Conservation (phyloP, 2,113 vertebrate genomes). For the Quiscalus mexicanus region DNA sequence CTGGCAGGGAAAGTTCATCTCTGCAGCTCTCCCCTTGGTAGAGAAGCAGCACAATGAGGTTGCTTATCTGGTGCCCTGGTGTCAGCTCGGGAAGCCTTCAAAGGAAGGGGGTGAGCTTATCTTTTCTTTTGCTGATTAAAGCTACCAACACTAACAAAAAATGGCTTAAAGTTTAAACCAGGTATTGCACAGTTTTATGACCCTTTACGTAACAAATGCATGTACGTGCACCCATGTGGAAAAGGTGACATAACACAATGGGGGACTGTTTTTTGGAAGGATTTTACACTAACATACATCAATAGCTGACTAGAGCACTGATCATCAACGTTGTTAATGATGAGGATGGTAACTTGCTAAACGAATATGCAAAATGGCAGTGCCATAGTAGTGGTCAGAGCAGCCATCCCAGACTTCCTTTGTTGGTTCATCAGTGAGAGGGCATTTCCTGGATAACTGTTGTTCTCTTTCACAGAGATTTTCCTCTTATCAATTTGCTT, state of each 20-base stretch:
- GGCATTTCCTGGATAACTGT: neutral
- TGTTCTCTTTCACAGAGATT: neutral
- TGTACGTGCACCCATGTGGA: neutral
- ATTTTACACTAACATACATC: neutral
- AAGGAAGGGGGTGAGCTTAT: constrained; percentile 79
- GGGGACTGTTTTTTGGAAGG: neutral
- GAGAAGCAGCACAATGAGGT: constrained; percentile 85
- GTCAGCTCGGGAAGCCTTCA: constrained; percentile 79
- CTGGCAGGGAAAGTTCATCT: constrained; percentile 85
- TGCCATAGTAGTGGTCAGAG: neutral
- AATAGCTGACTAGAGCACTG: neutral
- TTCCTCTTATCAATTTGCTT: neutral
- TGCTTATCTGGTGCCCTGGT: constrained; percentile 90
- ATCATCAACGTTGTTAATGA: neutral
- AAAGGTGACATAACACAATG: neutral
- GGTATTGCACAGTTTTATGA: neutral
- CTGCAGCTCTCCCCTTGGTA: constrained; percentile 76
- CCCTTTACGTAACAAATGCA: neutral
- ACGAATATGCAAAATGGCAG: neutral
- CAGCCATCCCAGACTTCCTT: neutral
- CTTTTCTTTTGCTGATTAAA: neutral
- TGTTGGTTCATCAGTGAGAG: neutral
- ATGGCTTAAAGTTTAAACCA: constrained; percentile 15
- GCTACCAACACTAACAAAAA: neutral
- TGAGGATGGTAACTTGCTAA: neutral